Evolutionary conservation across 2,113 vertebrate species (phyloP).

Genomic region (Glaucomys volans): DNA sequence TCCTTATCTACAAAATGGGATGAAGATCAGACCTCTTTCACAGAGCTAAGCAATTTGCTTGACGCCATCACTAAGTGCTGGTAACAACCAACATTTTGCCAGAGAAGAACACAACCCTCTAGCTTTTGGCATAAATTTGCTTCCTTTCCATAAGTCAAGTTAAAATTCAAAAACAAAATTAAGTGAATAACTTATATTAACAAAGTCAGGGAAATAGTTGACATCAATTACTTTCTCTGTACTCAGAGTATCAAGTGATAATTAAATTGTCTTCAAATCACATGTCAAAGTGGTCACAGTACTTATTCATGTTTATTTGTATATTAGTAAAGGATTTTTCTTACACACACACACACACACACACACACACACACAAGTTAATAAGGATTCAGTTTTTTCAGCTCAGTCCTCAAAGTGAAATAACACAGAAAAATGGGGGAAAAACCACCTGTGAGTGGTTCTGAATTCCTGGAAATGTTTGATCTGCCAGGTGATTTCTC

Average conservation of each 20-base stretch:
- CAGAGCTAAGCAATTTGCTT: neutral
- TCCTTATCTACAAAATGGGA: neutral
- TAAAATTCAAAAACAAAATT: conserved; percentile 19
- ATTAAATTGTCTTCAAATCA: neutral
- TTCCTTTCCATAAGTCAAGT: neutral
- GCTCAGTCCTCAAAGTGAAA: neutral
- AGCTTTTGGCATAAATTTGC: neutral
- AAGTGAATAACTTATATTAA: neutral
- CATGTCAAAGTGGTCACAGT: neutral
- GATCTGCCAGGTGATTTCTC: neutral
- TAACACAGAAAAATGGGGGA: neutral
- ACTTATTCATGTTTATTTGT: neutral
- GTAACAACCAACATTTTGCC: neutral
- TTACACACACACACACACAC: neutral
- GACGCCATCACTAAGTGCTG: neutral
- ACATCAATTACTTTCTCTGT: neutral
- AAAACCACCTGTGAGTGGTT: neutral
- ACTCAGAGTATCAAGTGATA: neutral
- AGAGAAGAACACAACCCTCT: neutral
- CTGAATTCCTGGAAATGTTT: neutral
- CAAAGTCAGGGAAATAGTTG: neutral
- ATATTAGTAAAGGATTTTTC: neutral
- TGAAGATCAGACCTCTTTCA: neutral
- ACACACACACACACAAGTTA: neutral
- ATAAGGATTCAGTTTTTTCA: neutral